phyloP scores from a whole-genome alignment of 2,797 vertebrate species.

The Orestias chungarensis region DNA sequence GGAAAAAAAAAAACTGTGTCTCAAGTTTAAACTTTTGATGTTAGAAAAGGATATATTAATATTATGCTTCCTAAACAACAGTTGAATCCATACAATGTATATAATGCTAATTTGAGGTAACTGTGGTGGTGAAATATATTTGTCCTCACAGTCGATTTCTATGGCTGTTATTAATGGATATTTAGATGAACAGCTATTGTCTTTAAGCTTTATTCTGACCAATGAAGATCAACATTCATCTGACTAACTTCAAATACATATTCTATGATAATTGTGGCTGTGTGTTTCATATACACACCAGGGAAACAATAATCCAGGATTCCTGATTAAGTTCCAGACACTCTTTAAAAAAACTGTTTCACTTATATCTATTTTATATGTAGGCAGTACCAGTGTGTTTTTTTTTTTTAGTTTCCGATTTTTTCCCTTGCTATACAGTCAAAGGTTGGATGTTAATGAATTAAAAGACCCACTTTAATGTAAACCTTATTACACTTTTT shows the following conservation, averaged over 20 bases:
- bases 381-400: neutral
- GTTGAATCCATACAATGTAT: neutral
- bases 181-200: neutral
- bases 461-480: neutral
- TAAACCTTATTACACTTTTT: neutral
- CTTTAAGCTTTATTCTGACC: neutral
- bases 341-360: neutral
- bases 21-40: neutral
- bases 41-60: neutral
- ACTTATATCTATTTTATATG: neutral
- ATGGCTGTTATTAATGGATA: neutral
- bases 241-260: neutral
- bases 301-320: neutral
- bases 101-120: neutral
- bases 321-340: neutral
- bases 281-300: neutral
- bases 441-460: neutral
- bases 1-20: too few species aligned
- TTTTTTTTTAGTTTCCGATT: neutral
- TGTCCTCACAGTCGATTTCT: neutral
- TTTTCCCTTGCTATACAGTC: neutral
- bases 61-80: neutral
- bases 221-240: too few species aligned
- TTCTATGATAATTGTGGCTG: neutral
- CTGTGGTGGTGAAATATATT: neutral